Evolutionary conservation across 2,797 vertebrate genomes (phyloP), one percentile per base, ranked within the genome.

Genomic region (Siniperca undulata): DNA sequence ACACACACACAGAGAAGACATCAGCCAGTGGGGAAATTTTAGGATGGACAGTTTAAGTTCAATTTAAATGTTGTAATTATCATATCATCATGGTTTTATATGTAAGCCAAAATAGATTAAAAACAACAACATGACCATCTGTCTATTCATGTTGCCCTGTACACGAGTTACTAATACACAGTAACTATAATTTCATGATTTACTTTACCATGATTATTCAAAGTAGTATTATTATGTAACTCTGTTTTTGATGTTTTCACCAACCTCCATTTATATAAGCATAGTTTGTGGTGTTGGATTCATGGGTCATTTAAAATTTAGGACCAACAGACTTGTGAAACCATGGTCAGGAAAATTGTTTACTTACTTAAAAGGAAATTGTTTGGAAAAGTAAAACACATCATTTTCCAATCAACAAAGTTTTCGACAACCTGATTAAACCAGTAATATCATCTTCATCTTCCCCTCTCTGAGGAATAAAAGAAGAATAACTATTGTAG

Each of bases 391-490:
- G 3, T 36, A 61, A 61, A 61, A 46, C 44, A 16, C 78, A 68
- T 89, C 14, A 86, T 87, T 91, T 81, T 88, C 81, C 82, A 89
- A 90, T 93, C 92, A 93, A 81, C 61, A 86, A 75, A 66, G 58
- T 67, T 83, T 90, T 82, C 74, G 55, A 65, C 80, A 87, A 71
- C 65, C 79, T 84, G 81, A 91, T 88, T 88, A 86, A 90, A 87
- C 78, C 84, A 89, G 86, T 83, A 88, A 66, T 91, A 81, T 81
- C 38, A 8, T 67, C 38, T 40, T 73, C 70, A 74, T 86, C 69
- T 27, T 34, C 22, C 24, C 44, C 68, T 75, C 87, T 81, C 85
- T 44, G 50, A 75, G 80, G 86, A 72, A 69, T 77, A 67, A 74
- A 68, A 82, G 46, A 75, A 27, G 73, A 82, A 76, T 24, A 74